Evolutionary conservation across 2,888 invertebrate genomes (phyloP), one percentile per base, ranked within the genome.

Genomic region (Zhengitettix transpicula): DNA sequence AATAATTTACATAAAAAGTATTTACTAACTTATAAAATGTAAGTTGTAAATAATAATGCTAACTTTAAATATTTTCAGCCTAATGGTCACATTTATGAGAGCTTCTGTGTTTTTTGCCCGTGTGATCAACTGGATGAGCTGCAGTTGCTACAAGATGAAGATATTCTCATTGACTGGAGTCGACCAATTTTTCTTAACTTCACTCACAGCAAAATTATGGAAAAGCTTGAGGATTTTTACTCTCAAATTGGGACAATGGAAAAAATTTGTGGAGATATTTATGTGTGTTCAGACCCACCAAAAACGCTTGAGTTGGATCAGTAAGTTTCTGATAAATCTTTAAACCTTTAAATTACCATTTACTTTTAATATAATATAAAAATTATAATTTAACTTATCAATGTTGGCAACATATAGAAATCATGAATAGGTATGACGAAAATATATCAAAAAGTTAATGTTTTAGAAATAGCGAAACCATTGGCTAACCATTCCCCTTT

Each of bases 101-200:
- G 89, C 72, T 85, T 90, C 72, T 86, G 87, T 65, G 85, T 89
- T 64, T 90, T 90, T 76, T 89, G 89, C 74, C 89, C 90, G 58
- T 82, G 84, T 69, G 83, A 84, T 70, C 81, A 82, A 65, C 77
- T 88, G 67, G 87, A 89, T 67, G 75, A 81, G 65, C 79, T 90
- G 67, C 81, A 83, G 67, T 74, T 88, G 65, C 74, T 90, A 69
- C 82, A 84, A 64, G 80, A 83, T 63, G 90, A 90, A 73, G 86
- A 88, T 74, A 73, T 84, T 55, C 78, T 90, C 66, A 80, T 90
- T 67, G 86, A 89, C 75, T 87, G 89, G 82, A 79, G 81, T 63
- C 81, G 81, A 72, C 89, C 89, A 59, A 74, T 90, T 75, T 90
- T 86, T 80, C 81, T 90, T 76, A 90, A 90, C 77, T 90, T 89